phyloP scores from a whole-genome alignment of 2,797 vertebrate genomes.

The Peromyscus nudipes region DNA sequence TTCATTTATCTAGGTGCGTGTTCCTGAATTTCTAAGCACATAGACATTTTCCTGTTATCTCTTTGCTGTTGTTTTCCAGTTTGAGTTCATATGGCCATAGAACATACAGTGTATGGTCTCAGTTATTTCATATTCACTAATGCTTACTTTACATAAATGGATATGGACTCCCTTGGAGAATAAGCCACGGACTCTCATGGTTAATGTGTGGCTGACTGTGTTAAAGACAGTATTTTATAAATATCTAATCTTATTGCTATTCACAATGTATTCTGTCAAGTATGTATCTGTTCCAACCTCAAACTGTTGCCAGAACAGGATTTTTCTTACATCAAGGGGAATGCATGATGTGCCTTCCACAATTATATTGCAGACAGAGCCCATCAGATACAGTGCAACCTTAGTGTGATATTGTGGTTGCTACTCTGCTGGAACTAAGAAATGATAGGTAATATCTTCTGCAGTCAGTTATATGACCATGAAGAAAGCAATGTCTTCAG shows the following conservation, averaged over 20 bases:
- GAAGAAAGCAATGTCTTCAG: neutral
- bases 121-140: neutral
- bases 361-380: neutral
- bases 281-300: neutral
- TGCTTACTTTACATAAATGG: neutral
- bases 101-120: neutral
- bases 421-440: neutral
- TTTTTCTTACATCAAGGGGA: neutral
- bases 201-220: neutral
- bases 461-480: neutral
- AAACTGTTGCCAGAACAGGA: neutral
- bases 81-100: neutral
- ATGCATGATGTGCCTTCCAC: neutral
- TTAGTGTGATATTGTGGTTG: neutral
- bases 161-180: neutral
- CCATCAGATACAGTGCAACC: neutral
- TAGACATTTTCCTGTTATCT: neutral
- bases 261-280: neutral
- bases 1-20: neutral
- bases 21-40: conserved; percentile 49
- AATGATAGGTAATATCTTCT: neutral
- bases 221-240: neutral
- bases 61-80: neutral
- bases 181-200: neutral
- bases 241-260: neutral